phyloP scores from a whole-genome alignment of 2,113 vertebrate species.

The Bufo gargarizans region DNA sequence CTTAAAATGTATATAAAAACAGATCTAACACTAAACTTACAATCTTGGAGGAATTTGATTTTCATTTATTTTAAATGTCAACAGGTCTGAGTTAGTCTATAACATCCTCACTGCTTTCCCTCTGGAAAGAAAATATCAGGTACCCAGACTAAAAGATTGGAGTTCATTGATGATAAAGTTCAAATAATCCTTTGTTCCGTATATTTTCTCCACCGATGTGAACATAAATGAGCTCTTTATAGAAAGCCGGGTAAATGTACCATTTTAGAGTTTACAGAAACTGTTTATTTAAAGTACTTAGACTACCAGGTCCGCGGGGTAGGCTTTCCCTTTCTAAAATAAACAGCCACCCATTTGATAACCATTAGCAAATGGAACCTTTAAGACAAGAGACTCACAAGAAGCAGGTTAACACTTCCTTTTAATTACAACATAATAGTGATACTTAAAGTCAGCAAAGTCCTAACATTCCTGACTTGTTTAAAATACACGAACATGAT shows the following conservation, averaged over 20 bases:
- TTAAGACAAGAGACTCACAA: slow-evolving; percentile 49
- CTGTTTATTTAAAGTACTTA: slow-evolving; percentile 69
- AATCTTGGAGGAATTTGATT: slow-evolving; percentile 55
- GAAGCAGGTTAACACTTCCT: slow-evolving; percentile 57
- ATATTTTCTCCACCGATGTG: slow-evolving; percentile 62
- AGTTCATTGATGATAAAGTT: slow-evolving; percentile 60
- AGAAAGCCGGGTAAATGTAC: slow-evolving; percentile 62
- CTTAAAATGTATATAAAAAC: slow-evolving; percentile 55
- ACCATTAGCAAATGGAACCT: slow-evolving; percentile 54
- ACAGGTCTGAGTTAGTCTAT: slow-evolving; percentile 50
- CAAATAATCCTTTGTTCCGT: slow-evolving; percentile 67
- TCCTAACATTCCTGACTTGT: slow-evolving; percentile 47
- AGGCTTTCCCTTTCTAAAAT: slow-evolving; percentile 63
- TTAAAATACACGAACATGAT: slow-evolving; percentile 49
- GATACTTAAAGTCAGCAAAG: slow-evolving; percentile 51
- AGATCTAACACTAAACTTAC: slow-evolving; percentile 52
- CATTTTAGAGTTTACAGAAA: slow-evolving; percentile 66
- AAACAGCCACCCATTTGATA: slow-evolving; percentile 67
- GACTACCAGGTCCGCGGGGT: slow-evolving; percentile 52
- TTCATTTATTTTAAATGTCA: slow-evolving; percentile 58
- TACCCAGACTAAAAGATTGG: slow-evolving; percentile 59
- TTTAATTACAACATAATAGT: slow-evolving; percentile 55
- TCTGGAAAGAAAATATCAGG: slow-evolving; percentile 59
- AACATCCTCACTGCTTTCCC: slow-evolving; percentile 51
- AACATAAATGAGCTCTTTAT: slow-evolving; percentile 64